These are phyloP conservation scores for Tetragonula carbonaria DNA, from an alignment of 2,888 invertebrate genomes.

Conservation along the genomic window DNA sequence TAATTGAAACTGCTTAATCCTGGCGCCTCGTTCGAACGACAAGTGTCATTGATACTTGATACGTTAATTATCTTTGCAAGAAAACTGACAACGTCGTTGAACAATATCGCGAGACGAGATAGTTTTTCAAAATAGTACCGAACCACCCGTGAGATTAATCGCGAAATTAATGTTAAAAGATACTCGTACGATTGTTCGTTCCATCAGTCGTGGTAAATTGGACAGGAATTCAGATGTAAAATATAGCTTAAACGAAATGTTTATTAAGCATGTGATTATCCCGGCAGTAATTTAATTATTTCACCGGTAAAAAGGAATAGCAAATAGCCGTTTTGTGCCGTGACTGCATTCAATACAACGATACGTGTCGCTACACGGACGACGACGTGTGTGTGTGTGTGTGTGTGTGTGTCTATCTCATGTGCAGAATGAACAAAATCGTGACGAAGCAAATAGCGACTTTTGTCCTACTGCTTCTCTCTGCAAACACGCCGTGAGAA, in stretches of 20 bases:
- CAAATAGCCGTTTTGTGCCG: constrained; percentile 18
- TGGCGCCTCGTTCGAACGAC: too few relatives aligned
- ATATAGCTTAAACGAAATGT: background rate
- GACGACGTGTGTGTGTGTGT: too few relatives aligned
- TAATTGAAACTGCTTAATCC: constrained; percentile 24
- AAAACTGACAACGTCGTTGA: too few relatives aligned
- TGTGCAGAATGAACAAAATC: constrained; percentile 80
- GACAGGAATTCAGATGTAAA: background rate
- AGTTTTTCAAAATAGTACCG: background rate
- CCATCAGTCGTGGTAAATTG: background rate
- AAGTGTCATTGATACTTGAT: too few relatives aligned
- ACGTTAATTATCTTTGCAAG: background rate
- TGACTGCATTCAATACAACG: constrained; percentile 9
- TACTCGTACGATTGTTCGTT: background rate
- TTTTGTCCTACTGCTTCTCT: constrained; percentile 41
- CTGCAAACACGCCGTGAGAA: constrained; percentile 36
- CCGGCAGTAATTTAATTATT: constrained; percentile 26
- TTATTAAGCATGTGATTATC: constrained; percentile 3
- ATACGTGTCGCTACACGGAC: background rate
- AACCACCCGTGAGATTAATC: background rate
- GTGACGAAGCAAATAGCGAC: constrained; percentile 77
- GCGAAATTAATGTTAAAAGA: background rate
- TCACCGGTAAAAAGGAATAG: background rate
- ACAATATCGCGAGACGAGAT: background rate
- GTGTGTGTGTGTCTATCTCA: constrained; percentile 58